Percentiles rank a stretch among this genome's conserved stretches.
These are phyloP conservation scores for Epinephelus cyanopodus DNA, from an alignment of 2,113 vertebrate species.

Conservation along the genomic window DNA sequence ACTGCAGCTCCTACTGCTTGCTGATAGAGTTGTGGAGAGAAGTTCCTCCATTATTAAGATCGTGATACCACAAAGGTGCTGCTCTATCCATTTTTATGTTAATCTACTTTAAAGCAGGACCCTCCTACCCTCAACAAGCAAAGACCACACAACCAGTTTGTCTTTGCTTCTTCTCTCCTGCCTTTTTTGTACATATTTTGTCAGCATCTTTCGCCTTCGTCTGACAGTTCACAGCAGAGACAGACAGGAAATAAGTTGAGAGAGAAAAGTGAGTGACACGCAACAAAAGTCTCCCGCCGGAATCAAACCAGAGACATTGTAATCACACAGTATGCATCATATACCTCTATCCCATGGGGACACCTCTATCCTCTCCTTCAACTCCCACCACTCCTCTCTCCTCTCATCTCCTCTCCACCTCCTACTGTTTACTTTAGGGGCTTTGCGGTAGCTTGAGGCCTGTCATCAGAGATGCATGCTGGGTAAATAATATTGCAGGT, in stretches of 20 bases:
- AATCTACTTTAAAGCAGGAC: background rate
- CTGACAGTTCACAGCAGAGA: background rate
- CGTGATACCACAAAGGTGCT: background rate
- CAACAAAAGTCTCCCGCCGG: background rate
- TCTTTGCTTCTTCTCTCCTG: background rate
- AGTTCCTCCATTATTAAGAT: background rate
- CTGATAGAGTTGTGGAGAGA: background rate
- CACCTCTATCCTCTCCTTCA: background rate
- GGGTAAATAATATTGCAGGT: slow-evolving; percentile 79
- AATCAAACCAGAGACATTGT: slow-evolving; percentile 2
- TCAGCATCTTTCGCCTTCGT: background rate
- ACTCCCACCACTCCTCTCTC: background rate
- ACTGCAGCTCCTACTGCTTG: background rate
- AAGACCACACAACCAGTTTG: background rate
- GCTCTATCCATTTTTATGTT: background rate
- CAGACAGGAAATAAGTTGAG: background rate
- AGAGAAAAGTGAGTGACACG: background rate
- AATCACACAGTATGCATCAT: background rate
- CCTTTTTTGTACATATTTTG: background rate
- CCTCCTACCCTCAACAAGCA: too few species aligned
- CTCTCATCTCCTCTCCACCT: slow-evolving; percentile 5
- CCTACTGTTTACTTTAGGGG: slow-evolving; percentile 61
- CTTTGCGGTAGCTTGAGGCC: slow-evolving; percentile 59
- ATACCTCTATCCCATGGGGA: background rate
- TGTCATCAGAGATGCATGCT: slow-evolving; percentile 65